Percentiles rank a stretch among this genome's conserved stretches.
Conservation (phyloP, 1,140 invertebrate species). For the Drosophila leontia region DNA sequence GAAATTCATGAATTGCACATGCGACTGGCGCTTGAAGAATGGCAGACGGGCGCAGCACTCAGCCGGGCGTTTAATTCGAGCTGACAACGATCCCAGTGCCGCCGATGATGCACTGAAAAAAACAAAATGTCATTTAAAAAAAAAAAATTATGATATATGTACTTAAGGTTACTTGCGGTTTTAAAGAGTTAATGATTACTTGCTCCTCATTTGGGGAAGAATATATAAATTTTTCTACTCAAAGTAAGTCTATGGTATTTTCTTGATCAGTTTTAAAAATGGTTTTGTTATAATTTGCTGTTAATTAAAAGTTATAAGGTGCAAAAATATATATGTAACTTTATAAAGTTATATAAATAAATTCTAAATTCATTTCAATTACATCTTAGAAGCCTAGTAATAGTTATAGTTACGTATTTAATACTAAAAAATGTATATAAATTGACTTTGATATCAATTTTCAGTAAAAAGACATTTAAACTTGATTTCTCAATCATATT, state of each 20-base stretch:
- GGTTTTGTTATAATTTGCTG: neutral
- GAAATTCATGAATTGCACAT: conserved; percentile 83
- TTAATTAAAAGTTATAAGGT: neutral
- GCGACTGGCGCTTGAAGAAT: conserved; percentile 70
- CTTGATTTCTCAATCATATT: neutral
- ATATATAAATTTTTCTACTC: neutral
- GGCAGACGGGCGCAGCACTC: conserved; percentile 33
- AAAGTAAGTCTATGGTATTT: neutral
- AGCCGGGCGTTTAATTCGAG: conserved; percentile 53
- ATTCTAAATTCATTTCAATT: neutral
- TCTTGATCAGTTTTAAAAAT: neutral
- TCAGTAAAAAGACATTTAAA: neutral
- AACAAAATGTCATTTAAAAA: neutral
- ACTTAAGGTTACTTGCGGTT: neutral
- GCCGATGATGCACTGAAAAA: conserved; percentile 35
- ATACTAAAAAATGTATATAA: too few relatives aligned
- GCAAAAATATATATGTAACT: neutral
- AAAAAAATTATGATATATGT: neutral
- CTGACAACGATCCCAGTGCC: conserved; percentile 42
- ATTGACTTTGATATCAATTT: too few relatives aligned
- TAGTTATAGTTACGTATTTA: neutral
- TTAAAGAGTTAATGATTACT: neutral
- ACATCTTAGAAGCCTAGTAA: neutral
- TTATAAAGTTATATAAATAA: neutral
- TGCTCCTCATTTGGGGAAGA: neutral